Evolutionary conservation across 1,140 invertebrate genomes (phyloP), one percentile per base, ranked within the genome.

Genomic region (Spodoptera frugiperda): DNA sequence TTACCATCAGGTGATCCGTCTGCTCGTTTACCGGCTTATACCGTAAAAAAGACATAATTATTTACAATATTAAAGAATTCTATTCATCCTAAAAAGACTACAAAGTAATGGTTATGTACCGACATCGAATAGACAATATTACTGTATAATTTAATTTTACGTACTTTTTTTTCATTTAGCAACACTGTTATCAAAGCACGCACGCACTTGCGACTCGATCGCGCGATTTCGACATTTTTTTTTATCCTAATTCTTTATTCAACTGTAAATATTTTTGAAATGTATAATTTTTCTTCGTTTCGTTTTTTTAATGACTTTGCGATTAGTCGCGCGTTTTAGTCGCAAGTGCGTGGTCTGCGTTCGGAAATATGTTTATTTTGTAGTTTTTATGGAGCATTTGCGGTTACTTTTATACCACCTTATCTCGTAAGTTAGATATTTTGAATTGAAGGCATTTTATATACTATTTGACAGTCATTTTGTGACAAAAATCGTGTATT

Each of bases 321-420:
- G 44, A n/a, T 10, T 67, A 48, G 15, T 67, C 44, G 63, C 11
- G 19, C 48, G 15, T 65, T 48, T 21, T 15, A 65, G 15, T 67
- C 63, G 44, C 44, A 49, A 48, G 12, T 49, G 46, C 14, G 11
- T 17, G 33, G 3, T 10, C 57, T 15, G 57, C 39, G 10, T 48
- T 63, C 33, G 44, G 44, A 39, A 15, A 63, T 39, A 61, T 15
- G 12, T 30, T 3, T 21, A 25, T 67, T 48, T 49, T 10, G 21
- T 25, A 48, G 44, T 25, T 67, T 49, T 6, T 48, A 21, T 48
- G 10, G 3, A 46, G 59, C 33, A 63, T 63, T 65, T 65, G 61
- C 59, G 33, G 17, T 63, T 63, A 63, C 17, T 63, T 3, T 67
- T 67, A 44, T 67, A 67, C 63, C 63, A 67, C 63, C 63, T 67